These are phyloP conservation scores for Alcedo atthis DNA, from an alignment of 2,797 vertebrate species.

Conservation along the genomic window DNA sequence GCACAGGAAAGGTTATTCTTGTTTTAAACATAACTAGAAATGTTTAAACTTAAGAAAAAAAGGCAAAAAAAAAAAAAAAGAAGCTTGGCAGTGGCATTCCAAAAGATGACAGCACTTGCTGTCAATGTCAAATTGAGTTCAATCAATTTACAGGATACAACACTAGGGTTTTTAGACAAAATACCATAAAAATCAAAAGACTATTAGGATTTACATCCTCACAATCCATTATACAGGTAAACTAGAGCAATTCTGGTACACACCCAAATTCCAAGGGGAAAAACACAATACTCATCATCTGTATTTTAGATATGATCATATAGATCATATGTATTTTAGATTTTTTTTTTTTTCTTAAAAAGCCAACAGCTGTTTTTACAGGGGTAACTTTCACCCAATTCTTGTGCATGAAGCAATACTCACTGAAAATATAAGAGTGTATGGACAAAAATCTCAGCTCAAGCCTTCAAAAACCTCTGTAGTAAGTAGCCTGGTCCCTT, in stretches of 20 bases:
- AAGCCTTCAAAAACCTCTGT: background rate
- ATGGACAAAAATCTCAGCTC: background rate
- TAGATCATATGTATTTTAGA: no score
- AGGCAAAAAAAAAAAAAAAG: background rate
- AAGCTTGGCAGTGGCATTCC: background rate
- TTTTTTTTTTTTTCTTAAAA: background rate
- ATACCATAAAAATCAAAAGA: background rate
- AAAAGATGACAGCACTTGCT: background rate
- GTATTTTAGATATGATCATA: background rate
- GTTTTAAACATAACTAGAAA: background rate
- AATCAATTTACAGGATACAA: background rate
- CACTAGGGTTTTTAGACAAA: background rate
- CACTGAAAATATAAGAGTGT: background rate
- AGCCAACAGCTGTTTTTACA: background rate
- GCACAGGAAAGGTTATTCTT: background rate
- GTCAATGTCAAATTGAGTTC: background rate
- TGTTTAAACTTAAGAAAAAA: no score
- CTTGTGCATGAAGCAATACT: background rate
- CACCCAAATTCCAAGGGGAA: background rate
- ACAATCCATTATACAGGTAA: background rate
- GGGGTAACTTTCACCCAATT: background rate
- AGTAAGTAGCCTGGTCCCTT: background rate
- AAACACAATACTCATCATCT: background rate
- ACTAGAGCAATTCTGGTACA: background rate
- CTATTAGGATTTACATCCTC: background rate